A percentile compares a stretch with the other conserved stretches of the same genome.
These are phyloP conservation scores for Temnothorax longispinosus DNA, from an alignment of 1,140 invertebrate species.

Conservation along the genomic window DNA sequence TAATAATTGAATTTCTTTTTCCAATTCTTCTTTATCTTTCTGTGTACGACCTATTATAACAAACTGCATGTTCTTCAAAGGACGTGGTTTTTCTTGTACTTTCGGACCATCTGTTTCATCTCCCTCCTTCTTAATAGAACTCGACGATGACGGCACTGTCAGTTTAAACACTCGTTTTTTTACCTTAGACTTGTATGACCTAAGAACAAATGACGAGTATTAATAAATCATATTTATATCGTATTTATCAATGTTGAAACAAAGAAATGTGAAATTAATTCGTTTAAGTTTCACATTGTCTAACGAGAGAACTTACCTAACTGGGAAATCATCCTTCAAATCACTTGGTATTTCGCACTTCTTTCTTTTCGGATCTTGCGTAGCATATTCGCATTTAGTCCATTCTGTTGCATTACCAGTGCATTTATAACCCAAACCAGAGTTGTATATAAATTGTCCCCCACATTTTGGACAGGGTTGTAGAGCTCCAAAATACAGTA, in stretches of 20 bases:
- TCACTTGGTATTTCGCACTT: constrained; percentile 91
- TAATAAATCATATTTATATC: constrained; percentile 43
- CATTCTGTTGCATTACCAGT: constrained; percentile 94
- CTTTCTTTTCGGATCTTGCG: constrained; percentile 91
- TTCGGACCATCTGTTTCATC: constrained; percentile 87
- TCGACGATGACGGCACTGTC: constrained; percentile 84
- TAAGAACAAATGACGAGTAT: constrained; percentile 5
- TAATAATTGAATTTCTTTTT: constrained; percentile 89
- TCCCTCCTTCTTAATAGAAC: constrained; percentile 87
- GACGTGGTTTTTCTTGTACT: constrained; percentile 87
- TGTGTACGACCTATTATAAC: constrained; percentile 89
- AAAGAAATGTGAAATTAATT: not conserved
- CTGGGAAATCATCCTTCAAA: constrained; percentile 87
- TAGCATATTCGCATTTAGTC: constrained; percentile 93
- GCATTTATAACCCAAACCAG: constrained; percentile 92
- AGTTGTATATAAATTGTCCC: constrained; percentile 91
- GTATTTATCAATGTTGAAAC: not conserved
- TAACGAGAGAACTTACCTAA: constrained; percentile 86
- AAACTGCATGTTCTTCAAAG: constrained; percentile 93
- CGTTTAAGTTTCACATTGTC: not conserved
- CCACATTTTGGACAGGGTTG: constrained; percentile 93
- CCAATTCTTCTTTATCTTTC: constrained; percentile 88
- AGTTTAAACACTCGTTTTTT: constrained; percentile 88
- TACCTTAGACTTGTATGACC: constrained; percentile 87
- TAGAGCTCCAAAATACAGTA: constrained; percentile 95